Evolutionary conservation across 2,888 invertebrate species (phyloP).

Genomic region (Drosophila pegasa): DNA sequence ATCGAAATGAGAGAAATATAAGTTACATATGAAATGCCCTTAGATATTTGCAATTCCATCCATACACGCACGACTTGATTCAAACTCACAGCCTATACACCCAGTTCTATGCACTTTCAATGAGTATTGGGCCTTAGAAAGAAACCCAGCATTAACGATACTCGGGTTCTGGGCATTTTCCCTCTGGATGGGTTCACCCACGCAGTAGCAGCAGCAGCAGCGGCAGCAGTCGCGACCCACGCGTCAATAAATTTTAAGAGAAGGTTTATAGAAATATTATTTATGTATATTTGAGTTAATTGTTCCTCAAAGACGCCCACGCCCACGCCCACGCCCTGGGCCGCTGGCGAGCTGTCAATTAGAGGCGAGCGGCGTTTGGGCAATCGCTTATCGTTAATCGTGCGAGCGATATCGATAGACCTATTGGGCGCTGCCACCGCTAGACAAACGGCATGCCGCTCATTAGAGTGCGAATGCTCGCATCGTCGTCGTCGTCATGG

Average conservation of each 20-base stretch:
- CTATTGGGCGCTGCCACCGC: conserved; percentile 44
- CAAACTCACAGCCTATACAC: neutral
- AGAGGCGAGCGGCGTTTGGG: conserved; percentile 22
- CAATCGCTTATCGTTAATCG: conserved; percentile 44
- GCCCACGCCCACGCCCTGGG: conserved; percentile 32
- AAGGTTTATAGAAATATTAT: conserved; percentile 61
- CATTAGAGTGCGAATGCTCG: conserved; percentile 57
- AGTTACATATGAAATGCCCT: too few relatives aligned
- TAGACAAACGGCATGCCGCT: conserved; percentile 51
- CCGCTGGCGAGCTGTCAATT: conserved; percentile 44
- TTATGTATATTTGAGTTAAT: conserved; percentile 55
- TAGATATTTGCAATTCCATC: too few relatives aligned
- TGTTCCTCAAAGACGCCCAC: conserved; percentile 40
- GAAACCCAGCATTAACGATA: neutral
- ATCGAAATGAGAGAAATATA: too few relatives aligned
- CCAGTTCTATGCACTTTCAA: neutral
- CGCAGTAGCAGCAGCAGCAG: neutral
- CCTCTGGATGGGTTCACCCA: conserved; percentile 10
- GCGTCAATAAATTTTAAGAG: conserved; percentile 7
- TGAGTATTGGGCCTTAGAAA: neutral
- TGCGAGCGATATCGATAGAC: conserved; percentile 44
- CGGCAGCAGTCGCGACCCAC: conserved; percentile 4
- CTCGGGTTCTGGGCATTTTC: neutral
- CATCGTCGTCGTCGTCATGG: conserved; percentile 58
- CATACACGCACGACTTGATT: too few relatives aligned